These are phyloP conservation scores for Conopomorpha cramerella DNA, from an alignment of 1,140 invertebrate species.

Conservation along the genomic window DNA sequence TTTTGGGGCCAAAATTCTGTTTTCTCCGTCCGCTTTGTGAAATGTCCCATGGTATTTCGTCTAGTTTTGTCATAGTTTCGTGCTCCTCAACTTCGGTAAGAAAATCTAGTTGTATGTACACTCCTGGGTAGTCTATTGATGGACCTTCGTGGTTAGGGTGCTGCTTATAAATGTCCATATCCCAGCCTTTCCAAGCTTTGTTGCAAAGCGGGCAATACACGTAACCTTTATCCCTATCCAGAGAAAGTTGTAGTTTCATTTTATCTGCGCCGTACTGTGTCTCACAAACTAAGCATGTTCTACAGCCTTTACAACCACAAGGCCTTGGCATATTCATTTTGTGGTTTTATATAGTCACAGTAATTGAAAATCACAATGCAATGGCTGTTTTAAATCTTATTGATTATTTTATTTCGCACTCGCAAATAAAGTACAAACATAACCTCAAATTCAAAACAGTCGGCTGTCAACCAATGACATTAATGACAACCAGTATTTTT, in stretches of 20 bases:
- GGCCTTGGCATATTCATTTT: slow-evolving; percentile 71
- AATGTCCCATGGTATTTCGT: slow-evolving; percentile 82
- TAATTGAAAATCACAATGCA: not conserved
- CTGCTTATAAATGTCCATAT: slow-evolving; percentile 59
- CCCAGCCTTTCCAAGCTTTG: slow-evolving; percentile 75
- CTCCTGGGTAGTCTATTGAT: slow-evolving; percentile 68
- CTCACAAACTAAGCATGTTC: slow-evolving; percentile 88
- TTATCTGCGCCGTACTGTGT: slow-evolving; percentile 66
- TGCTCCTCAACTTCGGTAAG: slow-evolving; percentile 73
- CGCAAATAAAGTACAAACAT: too few relatives aligned
- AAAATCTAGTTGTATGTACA: slow-evolving; percentile 78
- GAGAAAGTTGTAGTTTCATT: slow-evolving; percentile 20
- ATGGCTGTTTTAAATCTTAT: not conserved
- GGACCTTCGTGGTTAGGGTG: slow-evolving; percentile 71
- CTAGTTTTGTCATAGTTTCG: slow-evolving; percentile 71
- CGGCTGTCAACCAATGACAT: too few relatives aligned
- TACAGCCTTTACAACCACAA: slow-evolving; percentile 91
- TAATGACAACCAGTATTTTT: not conserved
- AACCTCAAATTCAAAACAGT: too few relatives aligned
- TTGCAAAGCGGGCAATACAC: slow-evolving; percentile 79
- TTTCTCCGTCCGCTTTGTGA: slow-evolving; percentile 97
- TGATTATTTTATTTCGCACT: not conserved
- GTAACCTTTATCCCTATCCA: slow-evolving; percentile 63
- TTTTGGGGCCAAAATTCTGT: slow-evolving; percentile 98
- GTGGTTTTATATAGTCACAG: not conserved